Base-by-base conservation (phyloP, 2,113 vertebrate genomes). In the Ammodytes dubius region DNA sequence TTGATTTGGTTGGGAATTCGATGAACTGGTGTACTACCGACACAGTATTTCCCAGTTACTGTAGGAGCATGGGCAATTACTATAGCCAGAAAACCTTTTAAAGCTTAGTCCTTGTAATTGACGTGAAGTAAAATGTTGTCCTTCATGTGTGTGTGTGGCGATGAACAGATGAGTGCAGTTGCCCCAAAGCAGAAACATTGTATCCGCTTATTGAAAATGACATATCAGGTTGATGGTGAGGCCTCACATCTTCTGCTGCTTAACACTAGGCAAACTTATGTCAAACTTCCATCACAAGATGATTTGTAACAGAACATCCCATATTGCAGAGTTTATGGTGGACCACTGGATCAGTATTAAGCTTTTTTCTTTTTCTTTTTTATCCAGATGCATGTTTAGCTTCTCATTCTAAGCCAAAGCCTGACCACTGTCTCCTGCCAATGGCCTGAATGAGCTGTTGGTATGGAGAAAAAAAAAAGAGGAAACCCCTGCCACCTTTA, bases 401-500 rank as follows among this genome's bases (percentile, higher is more conserved):
- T 59, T 79, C 65, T 82, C 17, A 47, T 66, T 83, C 3, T 0
- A 4, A 79, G 89, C 89, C 91, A 91, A 93, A 90, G 86, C 87
- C 4, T 84, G 88, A 88, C 83, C 90, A 88, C 83, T 49, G 74
- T 85, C 86, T 92, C 87, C 85, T 73, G 75, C 70, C 27, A 74
- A 79, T 59, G 79, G 74, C 66, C 80, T 19, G 43, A 85, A 88
- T 56, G 74, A 86, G 85, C 76, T 84, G 71, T 74, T 83, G 61
- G 77, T 85, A 47, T 74, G 59, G 74, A 69, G 84, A 80, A 35
- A 53, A 70, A 70, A 72, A 61, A 60, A 60, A 69, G 47, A 59
- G 82, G 64, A 89, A 91, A 90, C 27, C 72, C 58, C 74, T 85
- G 80, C 69, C 86, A 90, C 91, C 85, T 88, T 82, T 81, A 57